Percentiles rank a stretch among this genome's conserved stretches.
These are phyloP conservation scores for Psilanteris sp. DNA, from an alignment of 1,140 invertebrate genomes.

Conservation along the genomic window DNA sequence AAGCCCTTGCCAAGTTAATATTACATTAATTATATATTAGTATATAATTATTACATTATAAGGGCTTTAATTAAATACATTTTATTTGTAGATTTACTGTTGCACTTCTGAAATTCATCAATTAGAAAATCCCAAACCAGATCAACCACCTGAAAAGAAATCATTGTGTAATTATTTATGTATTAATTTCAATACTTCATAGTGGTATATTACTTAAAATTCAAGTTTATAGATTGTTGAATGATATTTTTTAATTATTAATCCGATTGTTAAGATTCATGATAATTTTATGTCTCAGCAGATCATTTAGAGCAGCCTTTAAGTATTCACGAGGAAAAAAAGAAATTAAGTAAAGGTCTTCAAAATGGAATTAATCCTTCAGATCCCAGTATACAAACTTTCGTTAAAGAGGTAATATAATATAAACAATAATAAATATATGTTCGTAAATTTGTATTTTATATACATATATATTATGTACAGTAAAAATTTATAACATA, in stretches of 20 bases:
- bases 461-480: too few relatives aligned
- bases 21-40: too few relatives aligned
- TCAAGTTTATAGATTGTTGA: too few relatives aligned
- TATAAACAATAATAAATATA: too few relatives aligned
- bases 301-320: constrained; percentile 76
- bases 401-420: constrained; percentile 76
- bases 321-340: constrained; percentile 75
- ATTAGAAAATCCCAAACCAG: constrained; percentile 71
- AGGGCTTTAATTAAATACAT: too few relatives aligned
- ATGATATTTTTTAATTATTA: too few relatives aligned
- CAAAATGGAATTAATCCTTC: constrained; percentile 77
- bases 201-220: too few relatives aligned
- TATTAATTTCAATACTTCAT: background rate
- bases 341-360: constrained; percentile 73
- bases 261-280: too few relatives aligned
- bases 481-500: too few relatives aligned
- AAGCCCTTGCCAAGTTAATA: constrained; percentile 71
- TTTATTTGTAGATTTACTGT: constrained; percentile 75
- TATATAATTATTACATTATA: too few relatives aligned
- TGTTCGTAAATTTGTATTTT: too few relatives aligned
- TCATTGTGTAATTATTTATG: constrained; percentile 70
- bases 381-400: constrained; percentile 74
- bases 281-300: constrained; percentile 62
- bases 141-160: constrained; percentile 75
- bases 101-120: constrained; percentile 75